phyloP scores from a whole-genome alignment of 1,140 invertebrate species.

The Alviniconcha marisindica region DNA sequence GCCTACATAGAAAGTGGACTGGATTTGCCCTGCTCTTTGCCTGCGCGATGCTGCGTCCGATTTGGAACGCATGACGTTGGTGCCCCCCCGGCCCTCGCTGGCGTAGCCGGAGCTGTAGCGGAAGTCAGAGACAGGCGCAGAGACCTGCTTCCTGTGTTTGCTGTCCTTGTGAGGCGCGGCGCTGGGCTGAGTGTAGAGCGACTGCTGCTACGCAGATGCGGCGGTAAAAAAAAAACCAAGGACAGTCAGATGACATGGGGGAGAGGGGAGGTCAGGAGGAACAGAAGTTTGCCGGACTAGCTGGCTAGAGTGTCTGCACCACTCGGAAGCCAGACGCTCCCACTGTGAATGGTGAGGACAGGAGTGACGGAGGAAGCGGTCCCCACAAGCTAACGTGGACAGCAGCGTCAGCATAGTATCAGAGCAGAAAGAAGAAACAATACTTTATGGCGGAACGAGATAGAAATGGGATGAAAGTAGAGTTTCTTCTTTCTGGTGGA shows the following conservation, averaged over 20 bases:
- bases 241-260: neutral
- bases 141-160: constrained; percentile 50
- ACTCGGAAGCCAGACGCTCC: no score
- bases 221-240: neutral
- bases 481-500: no score
- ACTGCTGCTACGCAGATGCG: neutral
- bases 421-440: no score
- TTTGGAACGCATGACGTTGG: constrained; percentile 51
- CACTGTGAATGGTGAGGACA: no score
- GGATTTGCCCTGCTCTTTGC: neutral
- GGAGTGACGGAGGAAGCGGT: no score
- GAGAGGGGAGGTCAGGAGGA: no score
- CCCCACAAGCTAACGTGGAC: no score
- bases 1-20: constrained; percentile 37
- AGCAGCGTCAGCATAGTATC: no score
- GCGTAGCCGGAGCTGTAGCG: neutral
- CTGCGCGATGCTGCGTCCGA: constrained; percentile 47
- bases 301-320: no score
- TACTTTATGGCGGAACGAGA: no score
- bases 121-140: constrained; percentile 47
- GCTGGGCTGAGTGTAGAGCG: neutral
- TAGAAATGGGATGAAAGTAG: no score
- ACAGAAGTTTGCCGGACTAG: no score
- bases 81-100: constrained; percentile 1
- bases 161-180: neutral